Conservation (phyloP, 2,888 invertebrate species). For the Ectemnius lituratus region DNA sequence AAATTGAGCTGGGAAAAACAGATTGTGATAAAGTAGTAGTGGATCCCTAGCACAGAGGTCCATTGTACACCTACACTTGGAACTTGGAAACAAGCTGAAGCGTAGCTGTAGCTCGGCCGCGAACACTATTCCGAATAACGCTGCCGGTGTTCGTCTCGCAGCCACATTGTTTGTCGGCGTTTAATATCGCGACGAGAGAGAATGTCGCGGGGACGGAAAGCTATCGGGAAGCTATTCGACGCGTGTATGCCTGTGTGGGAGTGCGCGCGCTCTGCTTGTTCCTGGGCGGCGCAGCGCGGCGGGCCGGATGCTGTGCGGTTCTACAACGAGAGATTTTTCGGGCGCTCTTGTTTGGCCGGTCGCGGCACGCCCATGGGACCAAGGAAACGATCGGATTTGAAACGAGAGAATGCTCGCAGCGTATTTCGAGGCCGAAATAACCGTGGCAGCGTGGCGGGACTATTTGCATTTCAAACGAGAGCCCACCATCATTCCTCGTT, state of each 20-base stretch:
- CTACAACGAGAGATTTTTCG: slow-evolving; percentile 24
- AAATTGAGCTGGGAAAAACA: too few species aligned
- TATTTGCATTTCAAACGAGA: slow-evolving; percentile 66
- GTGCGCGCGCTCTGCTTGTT: not conserved
- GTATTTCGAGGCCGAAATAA: slow-evolving; percentile 55
- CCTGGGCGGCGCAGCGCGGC: not conserved
- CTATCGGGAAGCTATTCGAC: too few species aligned
- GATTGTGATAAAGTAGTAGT: too few species aligned
- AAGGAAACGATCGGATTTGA: slow-evolving; percentile 57
- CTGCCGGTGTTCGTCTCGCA: too few species aligned
- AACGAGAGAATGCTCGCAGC: slow-evolving; percentile 31
- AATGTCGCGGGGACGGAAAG: too few species aligned
- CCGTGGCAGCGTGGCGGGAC: slow-evolving; percentile 47
- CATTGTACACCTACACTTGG: too few species aligned
- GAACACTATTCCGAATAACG: too few species aligned
- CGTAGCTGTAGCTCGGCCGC: too few species aligned
- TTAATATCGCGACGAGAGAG: too few species aligned
- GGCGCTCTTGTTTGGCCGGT: slow-evolving; percentile 49
- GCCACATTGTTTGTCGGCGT: too few species aligned
- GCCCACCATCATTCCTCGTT: slow-evolving; percentile 30
- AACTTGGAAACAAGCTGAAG: too few species aligned
- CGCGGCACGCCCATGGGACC: slow-evolving; percentile 38
- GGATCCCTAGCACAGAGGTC: too few species aligned
- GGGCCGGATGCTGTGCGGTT: not conserved
- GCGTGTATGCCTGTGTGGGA: not conserved